Percentiles rank a stretch among this genome's conserved stretches.
These are phyloP conservation scores for Cybosia mesomella DNA, from an alignment of 2,888 invertebrate species.

Conservation along the genomic window DNA sequence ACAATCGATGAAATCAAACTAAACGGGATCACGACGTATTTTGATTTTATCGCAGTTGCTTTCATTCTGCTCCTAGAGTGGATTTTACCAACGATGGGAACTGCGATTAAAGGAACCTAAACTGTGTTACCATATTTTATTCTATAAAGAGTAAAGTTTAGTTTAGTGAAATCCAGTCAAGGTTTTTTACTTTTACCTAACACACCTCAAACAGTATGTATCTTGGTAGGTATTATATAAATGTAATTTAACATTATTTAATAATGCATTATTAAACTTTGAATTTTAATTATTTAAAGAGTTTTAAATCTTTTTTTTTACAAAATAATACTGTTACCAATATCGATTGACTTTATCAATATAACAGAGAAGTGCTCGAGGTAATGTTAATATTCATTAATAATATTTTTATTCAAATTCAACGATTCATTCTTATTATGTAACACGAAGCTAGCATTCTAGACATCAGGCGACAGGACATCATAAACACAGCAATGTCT, in stretches of 20 bases:
- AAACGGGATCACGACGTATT: no score
- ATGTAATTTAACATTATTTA: background rate
- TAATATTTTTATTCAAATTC: slow-evolving; percentile 28
- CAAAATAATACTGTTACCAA: slow-evolving; percentile 49
- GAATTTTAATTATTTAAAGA: slow-evolving; percentile 10
- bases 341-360: slow-evolving; percentile 24
- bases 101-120: no score
- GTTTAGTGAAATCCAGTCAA: no score
- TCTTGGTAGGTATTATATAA: background rate
- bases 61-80: no score
- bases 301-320: slow-evolving; percentile 36
- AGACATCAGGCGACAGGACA: slow-evolving; percentile 67
- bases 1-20: no score
- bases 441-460: slow-evolving; percentile 75
- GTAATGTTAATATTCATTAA: background rate
- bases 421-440: slow-evolving; percentile 33
- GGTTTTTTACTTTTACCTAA: no score
- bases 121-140: no score
- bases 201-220: no score
- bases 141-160: no score
- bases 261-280: slow-evolving; percentile 30
- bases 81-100: no score
- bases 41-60: no score
- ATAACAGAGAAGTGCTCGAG: slow-evolving; percentile 33
- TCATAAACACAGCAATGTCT: slow-evolving; percentile 45